Evolutionary conservation across 2,888 invertebrate species (phyloP).

Genomic region (Lithophane socia): DNA sequence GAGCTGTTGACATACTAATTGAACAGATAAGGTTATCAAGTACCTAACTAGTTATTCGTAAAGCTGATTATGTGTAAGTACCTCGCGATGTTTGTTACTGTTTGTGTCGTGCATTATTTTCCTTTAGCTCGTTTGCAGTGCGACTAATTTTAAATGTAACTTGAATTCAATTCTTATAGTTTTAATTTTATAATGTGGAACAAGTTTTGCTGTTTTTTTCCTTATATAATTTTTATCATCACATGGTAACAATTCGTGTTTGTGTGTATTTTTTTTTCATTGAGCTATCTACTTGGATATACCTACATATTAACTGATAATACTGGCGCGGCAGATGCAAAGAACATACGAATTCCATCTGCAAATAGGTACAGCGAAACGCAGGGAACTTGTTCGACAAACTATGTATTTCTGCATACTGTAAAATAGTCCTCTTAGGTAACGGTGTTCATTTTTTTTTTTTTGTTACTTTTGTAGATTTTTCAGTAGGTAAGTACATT

Average conservation of each 20-base stretch:
- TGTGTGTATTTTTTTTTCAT: not conserved
- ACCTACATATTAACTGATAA: not conserved
- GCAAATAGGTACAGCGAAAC: not conserved
- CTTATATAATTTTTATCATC: not conserved
- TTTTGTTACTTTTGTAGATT: too few relatives aligned
- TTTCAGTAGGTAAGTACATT: too few relatives aligned
- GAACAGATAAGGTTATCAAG: constrained; percentile 85
- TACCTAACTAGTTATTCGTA: constrained; percentile 63
- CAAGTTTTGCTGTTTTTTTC: constrained; percentile 11
- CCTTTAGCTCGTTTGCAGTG: constrained; percentile 47
- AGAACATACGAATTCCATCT: not conserved
- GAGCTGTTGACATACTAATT: constrained; percentile 86
- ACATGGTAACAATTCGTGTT: constrained; percentile 15
- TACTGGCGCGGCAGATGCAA: not conserved
- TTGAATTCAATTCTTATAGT: constrained; percentile 18
- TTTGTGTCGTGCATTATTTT: constrained; percentile 56
- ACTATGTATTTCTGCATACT: not conserved
- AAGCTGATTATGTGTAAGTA: constrained; percentile 62
- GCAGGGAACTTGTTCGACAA: not conserved
- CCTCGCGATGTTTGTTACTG: constrained; percentile 50
- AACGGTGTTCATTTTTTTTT: too few relatives aligned
- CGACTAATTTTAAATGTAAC: constrained; percentile 26
- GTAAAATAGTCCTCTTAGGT: too few relatives aligned
- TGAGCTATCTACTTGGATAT: not conserved
- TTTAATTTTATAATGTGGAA: constrained; percentile 34